phyloP scores from a whole-genome alignment of 2,888 invertebrate species.

The Euclidia mi region DNA sequence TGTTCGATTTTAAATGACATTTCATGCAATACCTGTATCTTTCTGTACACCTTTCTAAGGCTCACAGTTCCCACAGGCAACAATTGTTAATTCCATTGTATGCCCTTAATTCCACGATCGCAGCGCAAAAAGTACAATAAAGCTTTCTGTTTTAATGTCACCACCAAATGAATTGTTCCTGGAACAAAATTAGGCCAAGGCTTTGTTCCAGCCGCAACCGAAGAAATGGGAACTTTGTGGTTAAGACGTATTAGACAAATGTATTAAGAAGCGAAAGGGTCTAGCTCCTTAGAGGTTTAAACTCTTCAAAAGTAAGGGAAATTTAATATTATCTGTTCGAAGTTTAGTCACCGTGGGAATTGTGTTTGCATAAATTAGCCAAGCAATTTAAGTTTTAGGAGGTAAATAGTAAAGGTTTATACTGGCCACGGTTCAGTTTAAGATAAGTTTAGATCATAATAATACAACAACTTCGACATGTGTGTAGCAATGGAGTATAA shows the following conservation, averaged over 20 bases:
- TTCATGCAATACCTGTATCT: too few relatives aligned
- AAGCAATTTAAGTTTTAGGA: not conserved
- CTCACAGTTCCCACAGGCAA: not conserved
- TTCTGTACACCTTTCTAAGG: too few relatives aligned
- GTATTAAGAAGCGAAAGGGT: constrained; percentile 63
- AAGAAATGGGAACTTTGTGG: constrained; percentile 57
- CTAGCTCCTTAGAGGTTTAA: constrained; percentile 37
- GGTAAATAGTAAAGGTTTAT: too few relatives aligned
- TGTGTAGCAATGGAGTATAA: too few relatives aligned
- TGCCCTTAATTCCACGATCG: not conserved
- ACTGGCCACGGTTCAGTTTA: too few relatives aligned
- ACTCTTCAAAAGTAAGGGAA: constrained; percentile 24
- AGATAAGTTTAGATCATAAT: too few relatives aligned
- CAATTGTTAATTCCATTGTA: not conserved
- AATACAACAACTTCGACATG: too few relatives aligned
- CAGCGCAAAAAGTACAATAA: not conserved
- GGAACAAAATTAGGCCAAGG: constrained; percentile 32
- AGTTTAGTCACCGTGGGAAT: too few relatives aligned
- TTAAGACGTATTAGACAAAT: constrained; percentile 58
- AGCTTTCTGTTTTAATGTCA: constrained; percentile 14
- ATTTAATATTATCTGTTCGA: not conserved
- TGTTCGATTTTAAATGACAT: too few relatives aligned
- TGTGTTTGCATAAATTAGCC: too few relatives aligned
- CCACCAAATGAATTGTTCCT: constrained; percentile 20
- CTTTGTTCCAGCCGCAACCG: constrained; percentile 43